Percentiles rank a stretch among this genome's conserved stretches.
phyloP scores from a whole-genome alignment of 2,113 vertebrate species.

The Gobio gobio region DNA sequence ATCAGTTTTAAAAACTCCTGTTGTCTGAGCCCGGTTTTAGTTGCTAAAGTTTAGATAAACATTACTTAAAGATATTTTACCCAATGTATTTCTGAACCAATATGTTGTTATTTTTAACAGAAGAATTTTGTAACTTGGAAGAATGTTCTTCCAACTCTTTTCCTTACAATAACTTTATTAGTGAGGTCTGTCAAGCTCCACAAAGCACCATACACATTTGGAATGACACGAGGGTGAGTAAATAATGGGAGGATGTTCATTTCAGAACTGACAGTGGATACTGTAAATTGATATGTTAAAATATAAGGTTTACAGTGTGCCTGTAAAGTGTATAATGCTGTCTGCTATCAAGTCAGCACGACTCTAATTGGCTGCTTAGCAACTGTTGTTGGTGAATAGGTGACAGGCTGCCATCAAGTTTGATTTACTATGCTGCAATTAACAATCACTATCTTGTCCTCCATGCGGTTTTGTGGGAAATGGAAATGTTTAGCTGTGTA shows the following conservation, averaged over 20 bases:
- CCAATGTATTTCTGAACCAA: not conserved
- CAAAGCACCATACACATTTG: not conserved
- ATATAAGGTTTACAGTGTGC: not conserved
- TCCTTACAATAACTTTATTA: not conserved
- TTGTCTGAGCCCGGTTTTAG: no score
- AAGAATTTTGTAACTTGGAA: not conserved
- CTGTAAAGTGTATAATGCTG: not conserved
- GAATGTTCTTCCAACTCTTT: not conserved
- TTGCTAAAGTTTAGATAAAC: not conserved
- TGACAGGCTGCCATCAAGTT: conserved; percentile 1
- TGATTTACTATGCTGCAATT: conserved; percentile 10
- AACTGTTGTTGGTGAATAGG: not conserved
- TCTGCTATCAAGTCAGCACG: not conserved
- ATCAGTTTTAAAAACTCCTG: no score
- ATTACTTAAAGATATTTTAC: not conserved
- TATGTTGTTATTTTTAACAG: not conserved
- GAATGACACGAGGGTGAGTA: not conserved
- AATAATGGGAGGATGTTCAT: not conserved
- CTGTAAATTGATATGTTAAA: not conserved
- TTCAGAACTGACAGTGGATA: not conserved
- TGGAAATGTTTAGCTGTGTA: not conserved
- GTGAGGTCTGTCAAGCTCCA: not conserved
- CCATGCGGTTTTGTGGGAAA: conserved; percentile 6
- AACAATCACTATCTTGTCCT: conserved; percentile 14
- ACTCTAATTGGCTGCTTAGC: conserved; percentile 20